Evolutionary conservation across 2,888 invertebrate species (phyloP).

Genomic region (Apotomis betuletana): DNA sequence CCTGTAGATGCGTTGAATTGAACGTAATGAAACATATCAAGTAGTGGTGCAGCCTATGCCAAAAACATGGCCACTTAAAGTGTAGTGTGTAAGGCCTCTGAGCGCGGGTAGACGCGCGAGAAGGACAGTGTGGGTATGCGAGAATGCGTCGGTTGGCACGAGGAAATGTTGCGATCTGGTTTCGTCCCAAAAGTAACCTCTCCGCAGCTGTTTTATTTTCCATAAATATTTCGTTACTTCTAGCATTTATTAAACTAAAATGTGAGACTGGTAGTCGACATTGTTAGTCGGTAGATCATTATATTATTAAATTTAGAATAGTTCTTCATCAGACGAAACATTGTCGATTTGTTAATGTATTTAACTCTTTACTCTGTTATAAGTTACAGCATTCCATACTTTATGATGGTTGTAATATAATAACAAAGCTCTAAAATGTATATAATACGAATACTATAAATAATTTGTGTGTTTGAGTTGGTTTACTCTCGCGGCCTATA

Average conservation of each 20-base stretch:
- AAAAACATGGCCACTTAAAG: slow-evolving; percentile 74
- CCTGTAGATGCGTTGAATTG: slow-evolving; percentile 71
- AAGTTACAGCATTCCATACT: slow-evolving; percentile 74
- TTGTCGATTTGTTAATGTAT: slow-evolving; percentile 71
- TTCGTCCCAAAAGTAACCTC: slow-evolving; percentile 72
- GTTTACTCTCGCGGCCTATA: slow-evolving; percentile 74
- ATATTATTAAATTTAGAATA: slow-evolving; percentile 76
- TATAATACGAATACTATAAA: slow-evolving; percentile 69
- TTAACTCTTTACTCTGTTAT: slow-evolving; percentile 67
- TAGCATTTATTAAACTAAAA: slow-evolving; percentile 82
- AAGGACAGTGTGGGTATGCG: slow-evolving; percentile 26
- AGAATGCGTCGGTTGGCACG: slow-evolving; percentile 51
- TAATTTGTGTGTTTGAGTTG: slow-evolving; percentile 55
- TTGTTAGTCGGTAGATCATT: slow-evolving; percentile 81
- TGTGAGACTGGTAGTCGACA: slow-evolving; percentile 84
- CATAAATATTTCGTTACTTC: slow-evolving; percentile 73
- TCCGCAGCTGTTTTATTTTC: slow-evolving; percentile 76
- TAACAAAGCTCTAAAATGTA: slow-evolving; percentile 68
- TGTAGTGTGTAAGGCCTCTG: slow-evolving; percentile 77
- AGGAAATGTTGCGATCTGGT: slow-evolving; percentile 71
- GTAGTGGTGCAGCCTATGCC: slow-evolving; percentile 77
- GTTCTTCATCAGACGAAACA: slow-evolving; percentile 74
- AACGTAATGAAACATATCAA: slow-evolving; percentile 82
- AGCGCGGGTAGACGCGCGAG: slow-evolving; percentile 59
- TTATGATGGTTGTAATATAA: slow-evolving; percentile 74